Evolutionary conservation across 2,797 vertebrate species (phyloP).

Genomic region (Rhinophrynus dorsalis): DNA sequence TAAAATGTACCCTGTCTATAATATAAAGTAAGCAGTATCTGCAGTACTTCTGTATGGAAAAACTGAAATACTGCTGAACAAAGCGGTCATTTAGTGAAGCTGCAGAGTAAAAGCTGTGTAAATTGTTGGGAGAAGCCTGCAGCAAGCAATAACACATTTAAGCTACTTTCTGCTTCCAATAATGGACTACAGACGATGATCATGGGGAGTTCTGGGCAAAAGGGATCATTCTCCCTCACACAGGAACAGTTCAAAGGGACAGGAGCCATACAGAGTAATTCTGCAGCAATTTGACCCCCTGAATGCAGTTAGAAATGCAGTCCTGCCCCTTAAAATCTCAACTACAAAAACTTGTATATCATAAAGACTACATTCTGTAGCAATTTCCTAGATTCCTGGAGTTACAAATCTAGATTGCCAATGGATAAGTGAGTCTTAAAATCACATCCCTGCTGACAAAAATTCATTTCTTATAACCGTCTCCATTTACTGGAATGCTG

Average conservation of each 20-base stretch:
- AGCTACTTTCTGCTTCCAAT: slow-evolving; percentile 56
- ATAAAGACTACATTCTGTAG: slow-evolving; percentile 90
- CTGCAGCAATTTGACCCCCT: slow-evolving; percentile 58
- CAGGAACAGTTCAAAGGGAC: slow-evolving; percentile 60
- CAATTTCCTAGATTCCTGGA: slow-evolving; percentile 89
- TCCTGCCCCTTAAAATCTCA: slow-evolving; percentile 68
- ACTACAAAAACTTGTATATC: slow-evolving; percentile 78
- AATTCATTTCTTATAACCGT: slow-evolving; percentile 97
- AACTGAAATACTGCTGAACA: slow-evolving; percentile 47
- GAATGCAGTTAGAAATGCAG: slow-evolving; percentile 57
- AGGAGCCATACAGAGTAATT: slow-evolving; percentile 56
- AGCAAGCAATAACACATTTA: slow-evolving; percentile 53
- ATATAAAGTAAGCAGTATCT: slow-evolving; percentile 25
- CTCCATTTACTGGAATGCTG: slow-evolving; percentile 97
- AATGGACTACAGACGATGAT: slow-evolving; percentile 62
- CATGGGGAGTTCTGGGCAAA: slow-evolving; percentile 59
- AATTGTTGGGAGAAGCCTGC: slow-evolving; percentile 53
- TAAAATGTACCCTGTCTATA: slow-evolving; percentile 14
- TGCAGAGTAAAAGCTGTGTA: slow-evolving; percentile 27
- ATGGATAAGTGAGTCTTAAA: slow-evolving; percentile 98
- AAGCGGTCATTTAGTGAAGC: background rate
- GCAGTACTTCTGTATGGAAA: background rate
- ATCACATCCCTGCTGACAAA: slow-evolving; percentile 95
- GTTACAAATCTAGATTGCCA: slow-evolving; percentile 97
- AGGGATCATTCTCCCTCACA: slow-evolving; percentile 53